Evolutionary conservation across 2,888 invertebrate genomes (phyloP).

Genomic region (Pristionchus exspectatus): DNA sequence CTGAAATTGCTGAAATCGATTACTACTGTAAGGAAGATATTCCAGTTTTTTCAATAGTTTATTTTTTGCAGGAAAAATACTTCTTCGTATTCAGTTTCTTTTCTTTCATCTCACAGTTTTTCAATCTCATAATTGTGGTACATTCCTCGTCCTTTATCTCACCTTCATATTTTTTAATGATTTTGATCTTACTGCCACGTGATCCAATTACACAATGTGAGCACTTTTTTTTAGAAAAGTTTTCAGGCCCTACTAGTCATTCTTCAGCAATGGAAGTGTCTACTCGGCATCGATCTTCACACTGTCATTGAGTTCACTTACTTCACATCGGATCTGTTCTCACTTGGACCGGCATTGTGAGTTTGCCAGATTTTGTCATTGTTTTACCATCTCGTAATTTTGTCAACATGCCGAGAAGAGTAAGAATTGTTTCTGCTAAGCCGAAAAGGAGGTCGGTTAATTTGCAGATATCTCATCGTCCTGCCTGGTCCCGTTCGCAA

Average conservation of each 20-base stretch:
- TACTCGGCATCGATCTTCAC: background rate
- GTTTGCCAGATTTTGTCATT: background rate
- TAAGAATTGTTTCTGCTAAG: too few relatives aligned
- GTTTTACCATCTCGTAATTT: too few relatives aligned
- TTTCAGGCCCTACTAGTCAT: background rate
- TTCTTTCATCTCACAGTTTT: background rate
- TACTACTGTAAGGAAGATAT: background rate
- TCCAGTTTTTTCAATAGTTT: background rate
- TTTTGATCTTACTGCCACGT: too few relatives aligned
- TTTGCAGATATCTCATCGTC: background rate
- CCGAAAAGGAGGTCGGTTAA: too few relatives aligned
- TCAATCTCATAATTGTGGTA: background rate
- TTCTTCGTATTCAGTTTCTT: background rate
- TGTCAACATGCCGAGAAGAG: too few relatives aligned
- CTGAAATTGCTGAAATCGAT: background rate
- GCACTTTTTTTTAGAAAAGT: background rate
- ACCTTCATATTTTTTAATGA: too few relatives aligned
- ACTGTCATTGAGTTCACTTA: background rate
- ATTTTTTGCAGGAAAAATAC: background rate
- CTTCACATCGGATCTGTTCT: background rate
- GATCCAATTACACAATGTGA: too few relatives aligned
- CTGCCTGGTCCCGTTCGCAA: conserved; percentile 3
- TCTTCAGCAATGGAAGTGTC: background rate
- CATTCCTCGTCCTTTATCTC: too few relatives aligned
- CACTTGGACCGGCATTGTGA: background rate